Evolutionary conservation across 2,797 vertebrate species (phyloP), one percentile per base, ranked within the genome.

Genomic region (Podarcis lilfordi): DNA sequence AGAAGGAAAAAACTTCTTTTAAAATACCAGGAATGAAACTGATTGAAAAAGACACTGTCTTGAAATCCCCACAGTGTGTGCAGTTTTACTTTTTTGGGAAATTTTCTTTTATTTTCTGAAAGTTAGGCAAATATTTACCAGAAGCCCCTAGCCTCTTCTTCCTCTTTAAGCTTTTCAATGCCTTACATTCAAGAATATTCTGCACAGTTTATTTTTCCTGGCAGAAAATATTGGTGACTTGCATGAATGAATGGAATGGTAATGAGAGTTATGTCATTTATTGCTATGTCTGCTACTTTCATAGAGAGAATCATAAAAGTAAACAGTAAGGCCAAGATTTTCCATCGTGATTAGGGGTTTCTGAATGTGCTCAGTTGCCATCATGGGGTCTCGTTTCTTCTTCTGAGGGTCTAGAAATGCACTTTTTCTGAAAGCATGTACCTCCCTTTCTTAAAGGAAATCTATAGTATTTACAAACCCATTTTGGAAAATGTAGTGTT

Each of bases 231-330:
- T 80, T 27, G 88, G 92, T 85, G 90, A 88, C 92, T 89, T 92
- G 91, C 90, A 86, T 91, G 93, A 96, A 96, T 95, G 94, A 95
- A 89, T 88, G 93, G 93, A 95, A 95, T 94, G 93, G 93, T 91
- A 94, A 91, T 94, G 92, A 88, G 91, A 89, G 85, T 95, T 94
- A 95, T 91, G 92, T 96, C 78, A 95, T 95, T 94, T 96, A 94
- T 95, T 96, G 91, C 90, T 92, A 92, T 93, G 89, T 93, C 95
- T 94, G 85, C 88, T 94, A 87, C 91, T 93, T 95, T 93, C 93
- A 92, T 93, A 91, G 88, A 84, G 88, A 85, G 89, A 91, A 82
- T 83, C 78, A 95, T 91, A 87, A 95, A 93, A 86, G 66, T 92
- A 94, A 95, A 95, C 91, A 95, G 55, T 89, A 91, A 77, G 29